These are phyloP conservation scores for Saimiri boliviensis DNA, from an alignment of 2,113 vertebrate genomes.

Conservation along the genomic window DNA sequence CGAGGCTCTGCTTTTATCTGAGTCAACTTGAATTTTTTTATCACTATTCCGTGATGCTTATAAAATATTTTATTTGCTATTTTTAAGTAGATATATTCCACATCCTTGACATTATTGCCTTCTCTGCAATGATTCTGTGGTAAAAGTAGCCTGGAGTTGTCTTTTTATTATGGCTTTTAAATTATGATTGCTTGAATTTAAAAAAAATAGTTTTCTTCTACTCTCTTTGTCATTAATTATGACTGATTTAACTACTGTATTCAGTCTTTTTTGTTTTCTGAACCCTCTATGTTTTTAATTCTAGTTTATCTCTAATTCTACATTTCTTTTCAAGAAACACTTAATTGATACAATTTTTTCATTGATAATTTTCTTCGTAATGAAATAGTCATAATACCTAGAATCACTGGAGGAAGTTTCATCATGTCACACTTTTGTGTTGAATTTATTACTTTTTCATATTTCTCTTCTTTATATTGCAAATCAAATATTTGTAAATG, in stretches of 20 bases:
- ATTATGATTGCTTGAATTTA: background rate
- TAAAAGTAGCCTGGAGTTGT: background rate
- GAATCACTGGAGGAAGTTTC: background rate
- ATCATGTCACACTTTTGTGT: background rate
- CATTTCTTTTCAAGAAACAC: background rate
- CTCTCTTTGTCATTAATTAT: background rate
- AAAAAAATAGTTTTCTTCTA: background rate
- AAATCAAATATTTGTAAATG: background rate
- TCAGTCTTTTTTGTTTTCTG: background rate
- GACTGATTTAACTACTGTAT: background rate
- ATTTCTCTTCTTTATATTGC: background rate
- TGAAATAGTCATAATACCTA: background rate
- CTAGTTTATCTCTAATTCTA: background rate
- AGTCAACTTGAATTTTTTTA: conserved; percentile 60
- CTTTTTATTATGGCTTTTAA: background rate
- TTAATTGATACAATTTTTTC: background rate
- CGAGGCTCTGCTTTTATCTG: conserved; percentile 8
- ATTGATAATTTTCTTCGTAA: background rate
- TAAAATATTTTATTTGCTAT: conserved; percentile 42
- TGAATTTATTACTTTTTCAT: background rate
- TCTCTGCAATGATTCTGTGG: background rate
- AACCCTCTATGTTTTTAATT: background rate
- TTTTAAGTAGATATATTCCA: conserved; percentile 11
- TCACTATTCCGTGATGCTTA: background rate
- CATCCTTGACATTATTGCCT: background rate